Conservation (phyloP, 2,888 invertebrate genomes). For the Ormyrus thymus region DNA sequence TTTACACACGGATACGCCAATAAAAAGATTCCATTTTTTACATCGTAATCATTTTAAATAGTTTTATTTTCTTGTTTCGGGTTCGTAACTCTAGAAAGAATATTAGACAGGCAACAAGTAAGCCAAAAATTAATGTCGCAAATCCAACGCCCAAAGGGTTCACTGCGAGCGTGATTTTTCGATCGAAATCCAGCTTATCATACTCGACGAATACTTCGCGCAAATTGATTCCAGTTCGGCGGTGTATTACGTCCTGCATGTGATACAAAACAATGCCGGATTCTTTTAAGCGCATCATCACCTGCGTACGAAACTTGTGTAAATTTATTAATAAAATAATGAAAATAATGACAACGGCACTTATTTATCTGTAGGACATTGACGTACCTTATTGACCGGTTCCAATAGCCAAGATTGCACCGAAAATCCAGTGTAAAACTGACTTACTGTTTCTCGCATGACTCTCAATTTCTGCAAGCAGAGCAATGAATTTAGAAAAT, state of each 20-base stretch:
- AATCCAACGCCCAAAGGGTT: slow-evolving; percentile 69
- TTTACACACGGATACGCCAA: no score
- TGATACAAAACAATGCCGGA: slow-evolving; percentile 64
- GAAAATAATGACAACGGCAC: no score
- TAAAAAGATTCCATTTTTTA: no score
- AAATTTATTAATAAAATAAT: not conserved
- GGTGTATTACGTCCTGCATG: slow-evolving; percentile 64
- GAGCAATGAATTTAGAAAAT: no score
- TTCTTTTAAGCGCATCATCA: slow-evolving; percentile 64
- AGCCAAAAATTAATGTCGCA: slow-evolving; percentile 62
- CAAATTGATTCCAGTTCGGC: slow-evolving; percentile 61
- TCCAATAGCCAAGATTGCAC: slow-evolving; percentile 68
- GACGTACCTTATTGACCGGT: slow-evolving; percentile 65
- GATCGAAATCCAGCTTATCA: slow-evolving; percentile 60
- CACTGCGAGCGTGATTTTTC: slow-evolving; percentile 60
- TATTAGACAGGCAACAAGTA: slow-evolving; percentile 60
- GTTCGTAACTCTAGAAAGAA: slow-evolving; percentile 64
- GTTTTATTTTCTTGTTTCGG: not conserved
- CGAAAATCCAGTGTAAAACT: slow-evolving; percentile 65
- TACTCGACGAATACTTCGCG: slow-evolving; percentile 65
- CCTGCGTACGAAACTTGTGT: slow-evolving; percentile 53
- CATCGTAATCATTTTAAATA: no score
- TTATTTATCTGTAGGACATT: slow-evolving; percentile 12
- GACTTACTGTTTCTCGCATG: slow-evolving; percentile 64
- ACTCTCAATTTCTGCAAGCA: slow-evolving; percentile 63